Evolutionary conservation across 2,113 vertebrate genomes (phyloP).

Genomic region (Rhea pennata): DNA sequence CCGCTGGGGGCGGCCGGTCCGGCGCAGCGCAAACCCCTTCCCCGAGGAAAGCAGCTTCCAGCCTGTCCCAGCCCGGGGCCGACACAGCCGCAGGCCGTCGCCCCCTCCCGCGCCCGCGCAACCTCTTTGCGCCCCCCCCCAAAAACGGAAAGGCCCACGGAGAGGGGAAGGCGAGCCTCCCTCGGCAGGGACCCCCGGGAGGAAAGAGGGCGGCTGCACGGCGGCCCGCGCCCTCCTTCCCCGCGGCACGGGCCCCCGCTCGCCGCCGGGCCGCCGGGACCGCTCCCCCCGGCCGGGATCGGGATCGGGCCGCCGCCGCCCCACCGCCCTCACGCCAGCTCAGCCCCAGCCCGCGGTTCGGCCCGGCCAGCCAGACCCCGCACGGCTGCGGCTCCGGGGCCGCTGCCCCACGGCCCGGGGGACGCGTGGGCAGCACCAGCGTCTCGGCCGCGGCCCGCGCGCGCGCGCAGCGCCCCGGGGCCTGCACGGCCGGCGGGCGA

Average conservation of each 20-base stretch:
- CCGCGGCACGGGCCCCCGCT: rapidly evolving
- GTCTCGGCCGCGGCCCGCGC: too few species aligned
- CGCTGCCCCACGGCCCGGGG: rapidly evolving
- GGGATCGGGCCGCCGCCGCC: not conserved
- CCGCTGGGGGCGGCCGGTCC: not conserved
- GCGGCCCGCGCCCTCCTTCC: rapidly evolving
- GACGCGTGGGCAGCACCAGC: not conserved
- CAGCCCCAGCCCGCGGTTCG: not conserved
- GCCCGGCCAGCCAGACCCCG: not conserved
- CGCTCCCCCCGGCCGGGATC: too few species aligned
- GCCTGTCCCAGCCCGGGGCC: too few species aligned
- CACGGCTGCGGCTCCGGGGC: not conserved
- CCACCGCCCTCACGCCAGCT: not conserved
- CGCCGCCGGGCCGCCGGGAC: not conserved
- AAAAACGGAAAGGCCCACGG: too few species aligned
- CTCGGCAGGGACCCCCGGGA: not conserved
- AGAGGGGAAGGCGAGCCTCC: not conserved
- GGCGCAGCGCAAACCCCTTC: too few species aligned
- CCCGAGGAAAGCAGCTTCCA: too few species aligned
- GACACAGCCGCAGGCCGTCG: not conserved
- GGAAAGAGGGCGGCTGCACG: not conserved
- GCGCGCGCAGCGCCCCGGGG: not conserved
- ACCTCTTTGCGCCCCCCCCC: not conserved
- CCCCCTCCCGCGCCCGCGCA: not conserved
- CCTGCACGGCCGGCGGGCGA: rapidly evolving